Base-by-base conservation (phyloP, 2,888 invertebrate species). In the Clusia tigrina region DNA sequence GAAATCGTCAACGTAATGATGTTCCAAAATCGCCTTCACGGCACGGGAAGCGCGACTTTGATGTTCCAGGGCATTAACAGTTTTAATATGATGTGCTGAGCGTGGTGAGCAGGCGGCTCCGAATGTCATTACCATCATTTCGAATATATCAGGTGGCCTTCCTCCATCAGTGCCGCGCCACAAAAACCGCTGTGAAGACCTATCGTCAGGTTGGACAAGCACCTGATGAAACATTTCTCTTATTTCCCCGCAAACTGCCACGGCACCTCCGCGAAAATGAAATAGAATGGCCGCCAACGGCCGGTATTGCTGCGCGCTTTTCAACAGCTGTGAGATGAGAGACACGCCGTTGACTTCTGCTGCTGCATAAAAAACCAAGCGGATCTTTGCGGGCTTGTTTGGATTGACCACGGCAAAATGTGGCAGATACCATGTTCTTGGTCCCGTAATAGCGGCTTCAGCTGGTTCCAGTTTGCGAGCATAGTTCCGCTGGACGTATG, bases 381-480 rank as follows among this genome's bases (percentile, higher is more conserved):
- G 58, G 10, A 62, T 2, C 24, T 58, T 64, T 1, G n/a, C 42
- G 58, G 61, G 66, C 54, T 62, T 62, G 10, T 58, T 58, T 12
- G 52, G 58, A 26, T 58, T 62, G 10, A 51, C 32, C 10, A 58
- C 58, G 2, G 46, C 57, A 26, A 58, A 72, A 55, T 73, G 69
- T 10, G 73, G 74, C 10, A 73, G 32, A 38, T 71, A 73, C 73
- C 71, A 73, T 3, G 55, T 68, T 46, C 51, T 66, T 2, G 56
- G 20, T 2, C 56, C 53, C 1, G 24, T 12, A n/a, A 26, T 55
- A 23, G 37, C 52, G 10, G 37, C 57, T 38, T 62, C 55, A 2
- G 52, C 58, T 24, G 53, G 12, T 1, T 48, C 52, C 9, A 54
- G 54, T 18, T 52, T 58, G 1, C 58, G 54, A n/a, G 58, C 58